These are phyloP conservation scores for Florisuga fusca DNA, from an alignment of 2,797 vertebrate genomes.

Conservation along the genomic window DNA sequence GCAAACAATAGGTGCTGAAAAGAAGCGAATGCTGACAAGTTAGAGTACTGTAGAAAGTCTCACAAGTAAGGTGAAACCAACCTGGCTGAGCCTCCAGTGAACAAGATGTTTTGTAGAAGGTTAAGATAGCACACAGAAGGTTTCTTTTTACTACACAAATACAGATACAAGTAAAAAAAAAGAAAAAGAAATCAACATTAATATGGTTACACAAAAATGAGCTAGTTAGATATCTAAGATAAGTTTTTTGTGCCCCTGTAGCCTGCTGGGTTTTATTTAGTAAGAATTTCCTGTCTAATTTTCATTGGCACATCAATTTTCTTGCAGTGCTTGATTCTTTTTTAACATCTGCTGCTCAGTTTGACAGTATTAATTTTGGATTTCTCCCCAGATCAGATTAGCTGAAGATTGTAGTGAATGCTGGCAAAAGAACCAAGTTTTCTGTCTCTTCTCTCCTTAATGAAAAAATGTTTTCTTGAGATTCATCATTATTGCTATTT, in stretches of 20 bases:
- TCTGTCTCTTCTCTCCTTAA: slow-evolving; percentile 17
- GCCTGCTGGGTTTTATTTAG: slow-evolving; percentile 54
- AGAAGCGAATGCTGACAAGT: neutral
- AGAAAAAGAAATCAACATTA: neutral
- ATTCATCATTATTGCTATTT: neutral
- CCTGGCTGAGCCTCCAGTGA: neutral
- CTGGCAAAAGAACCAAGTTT: slow-evolving; percentile 48
- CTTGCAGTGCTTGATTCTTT: slow-evolving; percentile 61
- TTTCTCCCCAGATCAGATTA: slow-evolving; percentile 69
- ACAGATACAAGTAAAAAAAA: neutral
- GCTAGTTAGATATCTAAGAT: neutral
- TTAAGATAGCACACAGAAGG: neutral
- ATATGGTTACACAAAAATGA: neutral
- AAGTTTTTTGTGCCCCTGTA: neutral
- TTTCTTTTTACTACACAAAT: neutral
- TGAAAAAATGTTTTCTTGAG: slow-evolving; percentile 55
- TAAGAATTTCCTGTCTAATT: slow-evolving; percentile 60
- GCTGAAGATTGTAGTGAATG: slow-evolving; percentile 35
- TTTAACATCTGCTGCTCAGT: slow-evolving; percentile 72
- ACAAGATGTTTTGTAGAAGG: neutral
- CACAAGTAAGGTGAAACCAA: neutral
- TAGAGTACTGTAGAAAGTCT: neutral
- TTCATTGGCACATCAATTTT: slow-evolving; percentile 65
- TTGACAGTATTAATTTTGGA: slow-evolving; percentile 73
- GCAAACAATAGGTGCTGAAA: neutral